Percentiles rank a stretch among this genome's conserved stretches.
Evolutionary conservation across 2,113 vertebrate genomes (phyloP).

Genomic region (Eubucco bourcierii): DNA sequence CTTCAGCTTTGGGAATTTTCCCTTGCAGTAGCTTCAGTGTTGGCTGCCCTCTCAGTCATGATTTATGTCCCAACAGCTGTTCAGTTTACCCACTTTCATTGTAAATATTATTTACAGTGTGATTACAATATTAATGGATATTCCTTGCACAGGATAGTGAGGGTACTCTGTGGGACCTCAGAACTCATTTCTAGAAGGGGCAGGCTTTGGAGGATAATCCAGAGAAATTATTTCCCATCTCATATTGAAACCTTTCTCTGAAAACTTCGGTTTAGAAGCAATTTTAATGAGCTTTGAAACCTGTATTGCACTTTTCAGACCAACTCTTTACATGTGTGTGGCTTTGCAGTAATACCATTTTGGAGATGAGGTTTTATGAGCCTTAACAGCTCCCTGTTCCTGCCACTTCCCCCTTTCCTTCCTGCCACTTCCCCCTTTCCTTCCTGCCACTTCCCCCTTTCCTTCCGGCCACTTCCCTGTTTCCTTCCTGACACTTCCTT

Average conservation of each 20-base stretch:
- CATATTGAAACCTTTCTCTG: neutral
- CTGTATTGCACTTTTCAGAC: neutral
- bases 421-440: neutral
- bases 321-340: neutral
- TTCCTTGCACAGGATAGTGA: neutral
- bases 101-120: neutral
- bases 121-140: neutral
- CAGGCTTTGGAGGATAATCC: neutral
- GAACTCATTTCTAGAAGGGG: neutral
- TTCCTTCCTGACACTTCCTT: too few species aligned
- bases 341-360: neutral
- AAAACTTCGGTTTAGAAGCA: neutral
- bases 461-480: too few species aligned
- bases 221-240: neutral
- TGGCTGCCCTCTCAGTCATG: neutral
- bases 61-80: neutral
- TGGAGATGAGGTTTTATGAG: neutral
- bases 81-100: neutral
- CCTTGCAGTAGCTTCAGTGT: neutral
- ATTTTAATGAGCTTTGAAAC: conserved; percentile 1
- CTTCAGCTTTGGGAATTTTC: neutral
- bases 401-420: conserved; percentile 18
- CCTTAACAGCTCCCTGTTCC: neutral
- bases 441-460: too few species aligned
- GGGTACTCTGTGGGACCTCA: neutral